phyloP scores from a whole-genome alignment of 1,140 invertebrate genomes.

The Pectinophora gossypiella region DNA sequence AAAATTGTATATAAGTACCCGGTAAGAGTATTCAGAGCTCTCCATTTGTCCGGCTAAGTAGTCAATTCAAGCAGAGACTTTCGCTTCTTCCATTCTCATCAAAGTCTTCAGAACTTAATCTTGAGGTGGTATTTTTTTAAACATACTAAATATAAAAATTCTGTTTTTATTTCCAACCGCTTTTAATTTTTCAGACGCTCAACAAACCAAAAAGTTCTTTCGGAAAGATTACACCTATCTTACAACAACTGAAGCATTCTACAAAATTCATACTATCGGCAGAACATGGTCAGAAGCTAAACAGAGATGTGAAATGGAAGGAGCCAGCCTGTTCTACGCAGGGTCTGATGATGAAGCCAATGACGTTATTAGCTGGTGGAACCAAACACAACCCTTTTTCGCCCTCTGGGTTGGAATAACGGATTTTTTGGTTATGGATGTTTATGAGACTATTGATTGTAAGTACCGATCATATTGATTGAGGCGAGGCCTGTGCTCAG shows the following conservation, averaged over 20 bases:
- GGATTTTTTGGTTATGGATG: slow-evolving; percentile 36
- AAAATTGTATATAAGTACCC: too few species aligned
- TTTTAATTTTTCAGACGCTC: background rate
- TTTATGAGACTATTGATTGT: slow-evolving; percentile 43
- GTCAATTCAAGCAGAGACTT: too few species aligned
- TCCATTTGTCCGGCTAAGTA: too few species aligned
- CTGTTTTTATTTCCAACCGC: too few species aligned
- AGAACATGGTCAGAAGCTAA: slow-evolving; percentile 44
- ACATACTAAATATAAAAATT: too few species aligned
- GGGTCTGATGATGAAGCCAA: slow-evolving; percentile 37
- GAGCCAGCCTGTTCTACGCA: slow-evolving; percentile 48
- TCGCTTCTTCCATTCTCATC: too few species aligned
- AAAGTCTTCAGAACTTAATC: too few species aligned
- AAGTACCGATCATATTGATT: too few species aligned
- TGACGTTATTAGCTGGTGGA: slow-evolving; percentile 35
- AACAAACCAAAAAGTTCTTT: slow-evolving; percentile 29
- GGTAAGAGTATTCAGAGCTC: too few species aligned
- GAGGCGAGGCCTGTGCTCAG: too few species aligned
- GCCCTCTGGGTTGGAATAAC: slow-evolving; percentile 46
- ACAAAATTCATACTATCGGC: slow-evolving; percentile 48
- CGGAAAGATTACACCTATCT: slow-evolving; percentile 43
- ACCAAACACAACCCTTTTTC: slow-evolving; percentile 31
- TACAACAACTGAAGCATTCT: slow-evolving; percentile 32
- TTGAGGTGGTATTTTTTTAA: too few species aligned
- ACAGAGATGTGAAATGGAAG: slow-evolving; percentile 37